Evolutionary conservation across 2,888 invertebrate species (phyloP), one percentile per base, ranked within the genome.

Genomic region (Synanthedon myopaeformis): DNA sequence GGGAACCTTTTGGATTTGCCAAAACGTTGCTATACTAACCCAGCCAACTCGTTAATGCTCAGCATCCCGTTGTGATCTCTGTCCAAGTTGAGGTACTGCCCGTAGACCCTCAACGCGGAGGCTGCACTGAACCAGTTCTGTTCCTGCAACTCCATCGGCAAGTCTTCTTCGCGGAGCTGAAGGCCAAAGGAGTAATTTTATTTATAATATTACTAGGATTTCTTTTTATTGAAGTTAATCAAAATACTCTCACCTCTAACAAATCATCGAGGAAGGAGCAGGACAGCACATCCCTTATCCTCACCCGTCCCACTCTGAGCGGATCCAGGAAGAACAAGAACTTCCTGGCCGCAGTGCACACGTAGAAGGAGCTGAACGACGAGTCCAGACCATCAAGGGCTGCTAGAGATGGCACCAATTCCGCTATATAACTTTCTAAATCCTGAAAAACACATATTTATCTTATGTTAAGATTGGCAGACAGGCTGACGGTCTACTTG

Each of bases 271-370:
- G 82, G 80, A 98, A 95, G 51, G 96, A 94, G 73, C 95, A 96
- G 0, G 96, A 94, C 56, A 99, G 86, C 62, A 98, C 95, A 71
- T 98, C 97, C 54, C 95, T 90, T 64, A 99, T 98, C 64, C 95
- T 90, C 51, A 98, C 95, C 60, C 95, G 90, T 0, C 97, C 96
- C 0, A 96, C 95, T 58, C 95, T 88, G 59, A 96, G 79, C 0
- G 96, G 96, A 75, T 98, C 98, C 12, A 99, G 87, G 74, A 98
- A 98, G 86, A 99, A 99, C 66, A 98, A 91, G 84, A 99, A 98
- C 76, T 98, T 97, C 63, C 98, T 90, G 0, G 97, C 97, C 3
- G 97, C 98, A 0, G 98, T 97, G 74, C 98, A 98, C 17, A 97
- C 94, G 75, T 98, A 99, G 87, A 98, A 98, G 11, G 94, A 95